Conservation (phyloP, 2,888 invertebrate genomes). For the Heliconius erato region DNA sequence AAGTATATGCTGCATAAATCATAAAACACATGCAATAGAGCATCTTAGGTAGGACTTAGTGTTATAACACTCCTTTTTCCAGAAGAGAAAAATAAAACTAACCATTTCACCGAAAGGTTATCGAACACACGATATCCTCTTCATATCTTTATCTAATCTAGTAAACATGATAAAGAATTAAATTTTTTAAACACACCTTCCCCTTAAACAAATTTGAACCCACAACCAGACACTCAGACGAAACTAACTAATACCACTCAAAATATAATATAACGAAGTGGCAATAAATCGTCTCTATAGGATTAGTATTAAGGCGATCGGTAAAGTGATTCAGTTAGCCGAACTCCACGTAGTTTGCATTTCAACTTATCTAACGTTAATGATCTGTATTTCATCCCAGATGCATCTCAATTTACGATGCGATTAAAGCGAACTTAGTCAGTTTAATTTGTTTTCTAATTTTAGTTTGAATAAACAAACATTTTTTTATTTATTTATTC, state of each 20-base stretch:
- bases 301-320: slow-evolving; percentile 1
- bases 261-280: slow-evolving; percentile 1
- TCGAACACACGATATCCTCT: too few species aligned
- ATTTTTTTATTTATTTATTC: not conserved
- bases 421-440: not conserved
- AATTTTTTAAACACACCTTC: not conserved
- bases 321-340: slow-evolving; percentile 30
- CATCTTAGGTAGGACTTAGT: too few species aligned
- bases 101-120: too few species aligned
- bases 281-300: slow-evolving; percentile 8
- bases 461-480: not conserved
- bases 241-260: not conserved
- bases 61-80: too few species aligned
- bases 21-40: too few species aligned
- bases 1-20: too few species aligned
- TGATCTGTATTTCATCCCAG: slow-evolving; percentile 27
- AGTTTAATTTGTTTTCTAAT: not conserved
- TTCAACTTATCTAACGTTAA: slow-evolving; percentile 31
- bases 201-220: not conserved
- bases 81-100: too few species aligned
- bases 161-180: not conserved
- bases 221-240: not conserved
- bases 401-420: slow-evolving; percentile 27
- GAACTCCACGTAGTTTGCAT: slow-evolving; percentile 29
- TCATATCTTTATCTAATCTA: not conserved